Conservation (phyloP, 35 echinoderm and acorn worm genomes). For the Apostichopus japonicus region DNA sequence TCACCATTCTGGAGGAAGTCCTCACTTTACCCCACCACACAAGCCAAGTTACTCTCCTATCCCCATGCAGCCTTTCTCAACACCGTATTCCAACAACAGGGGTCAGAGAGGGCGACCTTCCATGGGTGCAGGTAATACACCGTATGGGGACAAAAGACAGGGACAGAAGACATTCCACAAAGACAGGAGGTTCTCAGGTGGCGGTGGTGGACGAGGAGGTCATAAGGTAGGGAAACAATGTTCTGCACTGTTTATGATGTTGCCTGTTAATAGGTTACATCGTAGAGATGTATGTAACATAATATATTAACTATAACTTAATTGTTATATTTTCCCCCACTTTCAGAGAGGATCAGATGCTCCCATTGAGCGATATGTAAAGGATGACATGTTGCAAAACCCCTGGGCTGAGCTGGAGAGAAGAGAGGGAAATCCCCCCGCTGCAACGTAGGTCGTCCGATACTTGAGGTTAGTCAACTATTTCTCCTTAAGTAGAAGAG, state of each 20-base stretch:
- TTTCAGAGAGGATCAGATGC: conserved; percentile 8
- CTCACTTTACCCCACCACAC: neutral
- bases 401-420: conserved; percentile 42
- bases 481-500: neutral
- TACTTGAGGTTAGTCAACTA: neutral
- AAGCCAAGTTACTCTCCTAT: conserved; percentile 32
- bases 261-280: too few species aligned
- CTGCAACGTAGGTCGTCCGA: neutral
- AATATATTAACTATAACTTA: neutral
- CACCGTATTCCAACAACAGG: conserved; percentile 11
- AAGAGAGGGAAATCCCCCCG: neutral
- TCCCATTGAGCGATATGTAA: conserved; percentile 25
- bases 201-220: conserved; percentile 14
- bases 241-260: neutral
- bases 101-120: neutral
- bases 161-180: conserved; percentile 5
- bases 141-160: neutral
- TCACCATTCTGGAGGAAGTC: neutral
- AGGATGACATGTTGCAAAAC: conserved; percentile 42
- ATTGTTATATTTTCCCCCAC: neutral
- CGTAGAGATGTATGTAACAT: too few species aligned
- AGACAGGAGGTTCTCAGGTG: conserved; percentile 25
- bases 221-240: neutral
- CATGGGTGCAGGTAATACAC: neutral
- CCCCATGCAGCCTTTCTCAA: neutral